Percentiles rank a stretch among this genome's conserved stretches.
Conservation (phyloP, 2,888 invertebrate species). For the Trachelus stipa region DNA sequence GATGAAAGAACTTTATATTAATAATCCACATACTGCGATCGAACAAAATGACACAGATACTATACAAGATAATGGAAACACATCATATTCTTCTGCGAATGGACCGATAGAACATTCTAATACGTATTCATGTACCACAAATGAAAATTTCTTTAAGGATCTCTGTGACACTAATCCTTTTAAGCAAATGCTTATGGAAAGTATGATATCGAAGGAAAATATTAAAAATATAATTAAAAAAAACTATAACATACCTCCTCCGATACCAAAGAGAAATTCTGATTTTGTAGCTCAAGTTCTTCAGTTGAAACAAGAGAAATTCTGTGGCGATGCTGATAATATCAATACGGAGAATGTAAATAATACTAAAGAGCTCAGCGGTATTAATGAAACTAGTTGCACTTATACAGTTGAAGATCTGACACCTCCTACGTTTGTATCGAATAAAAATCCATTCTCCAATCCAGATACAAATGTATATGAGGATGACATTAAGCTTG, state of each 20-base stretch:
- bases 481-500: background rate
- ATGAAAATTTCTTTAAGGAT: background rate
- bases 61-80: background rate
- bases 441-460: background rate
- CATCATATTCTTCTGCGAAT: background rate
- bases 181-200: slow-evolving; percentile 11
- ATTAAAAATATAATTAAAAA: background rate
- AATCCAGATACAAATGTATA: background rate
- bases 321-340: background rate
- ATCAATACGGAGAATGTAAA: background rate
- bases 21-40: background rate
- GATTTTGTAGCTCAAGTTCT: background rate
- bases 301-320: background rate
- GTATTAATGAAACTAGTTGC: background rate
- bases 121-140: background rate
- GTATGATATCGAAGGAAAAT: background rate
- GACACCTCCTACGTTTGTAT: background rate
- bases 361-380: background rate
- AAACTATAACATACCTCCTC: background rate
- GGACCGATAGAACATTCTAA: background rate
- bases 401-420: background rate
- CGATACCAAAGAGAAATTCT: slow-evolving; percentile 8
- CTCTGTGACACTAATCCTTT: slow-evolving; percentile 31
- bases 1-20: background rate
- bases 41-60: background rate